Evolutionary conservation across 1,140 invertebrate species (phyloP).

Genomic region (Drosophila orena): DNA sequence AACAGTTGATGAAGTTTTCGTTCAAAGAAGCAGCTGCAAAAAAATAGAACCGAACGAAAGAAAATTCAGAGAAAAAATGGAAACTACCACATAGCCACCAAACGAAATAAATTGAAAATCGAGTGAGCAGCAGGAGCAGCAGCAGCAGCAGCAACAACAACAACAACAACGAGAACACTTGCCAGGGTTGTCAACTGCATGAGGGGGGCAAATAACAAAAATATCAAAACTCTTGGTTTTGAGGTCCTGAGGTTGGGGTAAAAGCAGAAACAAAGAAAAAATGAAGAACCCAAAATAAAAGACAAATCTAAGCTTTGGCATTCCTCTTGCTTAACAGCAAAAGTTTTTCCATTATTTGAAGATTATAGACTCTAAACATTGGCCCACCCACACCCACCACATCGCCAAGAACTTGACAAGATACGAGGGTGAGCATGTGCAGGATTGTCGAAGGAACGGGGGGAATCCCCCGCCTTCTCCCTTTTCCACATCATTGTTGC

Average conservation of each 20-base stretch:
- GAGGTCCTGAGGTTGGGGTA: not conserved
- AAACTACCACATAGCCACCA: slow-evolving; percentile 36
- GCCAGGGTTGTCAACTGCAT: slow-evolving; percentile 70
- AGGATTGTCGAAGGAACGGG: not conserved
- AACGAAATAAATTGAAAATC: slow-evolving; percentile 81
- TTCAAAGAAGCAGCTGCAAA: slow-evolving; percentile 55
- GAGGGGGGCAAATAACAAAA: slow-evolving; percentile 26
- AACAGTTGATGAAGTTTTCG: slow-evolving; percentile 79
- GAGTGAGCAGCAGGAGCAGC: slow-evolving; percentile 62
- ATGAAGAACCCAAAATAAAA: slow-evolving; percentile 41
- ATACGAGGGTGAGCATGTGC: slow-evolving; percentile 47
- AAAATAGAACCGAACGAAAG: slow-evolving; percentile 35
- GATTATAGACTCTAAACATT: slow-evolving; percentile 84
- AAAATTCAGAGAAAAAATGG: slow-evolving; percentile 31
- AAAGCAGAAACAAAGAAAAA: slow-evolving; percentile 29
- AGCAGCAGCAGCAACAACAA: no score
- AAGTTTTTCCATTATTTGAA: slow-evolving; percentile 84
- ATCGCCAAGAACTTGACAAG: slow-evolving; percentile 50
- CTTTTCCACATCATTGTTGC: slow-evolving; percentile 49
- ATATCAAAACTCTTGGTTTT: slow-evolving; percentile 36
- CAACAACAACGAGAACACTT: slow-evolving; percentile 51
- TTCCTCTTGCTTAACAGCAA: slow-evolving; percentile 83
- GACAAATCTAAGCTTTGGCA: slow-evolving; percentile 79
- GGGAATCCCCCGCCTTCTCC: slow-evolving; percentile 10
- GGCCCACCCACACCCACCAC: not conserved